Evolutionary conservation across 2,888 invertebrate genomes (phyloP).

Genomic region (Encarsia formosa): DNA sequence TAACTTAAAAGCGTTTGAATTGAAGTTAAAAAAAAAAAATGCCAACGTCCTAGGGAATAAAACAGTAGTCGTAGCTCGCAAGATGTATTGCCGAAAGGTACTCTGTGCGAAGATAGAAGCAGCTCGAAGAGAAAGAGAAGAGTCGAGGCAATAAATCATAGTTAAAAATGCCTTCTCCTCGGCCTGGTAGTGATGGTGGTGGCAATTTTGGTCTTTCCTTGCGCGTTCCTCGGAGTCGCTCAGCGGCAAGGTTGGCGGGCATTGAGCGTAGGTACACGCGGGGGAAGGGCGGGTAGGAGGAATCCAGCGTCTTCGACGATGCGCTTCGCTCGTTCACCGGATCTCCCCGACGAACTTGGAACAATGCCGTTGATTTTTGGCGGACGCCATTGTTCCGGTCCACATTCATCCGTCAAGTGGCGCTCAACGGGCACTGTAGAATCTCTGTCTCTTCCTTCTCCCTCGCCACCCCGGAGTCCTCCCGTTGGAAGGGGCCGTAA

Average conservation of each 20-base stretch:
- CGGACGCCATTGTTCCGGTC: slow-evolving; percentile 46
- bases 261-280: not conserved
- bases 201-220: slow-evolving; percentile 5
- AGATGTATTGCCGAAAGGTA: too few relatives aligned
- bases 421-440: slow-evolving; percentile 18
- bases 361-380: slow-evolving; percentile 52
- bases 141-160: slow-evolving; percentile 5
- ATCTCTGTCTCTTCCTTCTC: not conserved
- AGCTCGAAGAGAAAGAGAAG: too few relatives aligned
- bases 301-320: slow-evolving; percentile 4
- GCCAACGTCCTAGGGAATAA: too few relatives aligned
- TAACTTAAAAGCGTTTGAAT: too few relatives aligned
- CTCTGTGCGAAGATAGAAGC: too few relatives aligned
- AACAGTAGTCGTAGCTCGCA: too few relatives aligned
- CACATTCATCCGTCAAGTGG: slow-evolving; percentile 50
- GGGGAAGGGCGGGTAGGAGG: not conserved
- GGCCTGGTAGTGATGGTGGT: not conserved
- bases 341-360: slow-evolving; percentile 48
- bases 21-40: too few relatives aligned
- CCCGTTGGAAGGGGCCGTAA: too few relatives aligned
- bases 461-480: not conserved
- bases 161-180: slow-evolving; percentile 3
- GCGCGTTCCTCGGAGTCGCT: not conserved
- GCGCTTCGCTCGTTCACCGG: slow-evolving; percentile 27
- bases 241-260: not conserved